Percentiles rank a stretch among this genome's conserved stretches.
These are phyloP conservation scores for Dendrolimus kikuchii DNA, from an alignment of 1,140 invertebrate genomes.

Conservation along the genomic window DNA sequence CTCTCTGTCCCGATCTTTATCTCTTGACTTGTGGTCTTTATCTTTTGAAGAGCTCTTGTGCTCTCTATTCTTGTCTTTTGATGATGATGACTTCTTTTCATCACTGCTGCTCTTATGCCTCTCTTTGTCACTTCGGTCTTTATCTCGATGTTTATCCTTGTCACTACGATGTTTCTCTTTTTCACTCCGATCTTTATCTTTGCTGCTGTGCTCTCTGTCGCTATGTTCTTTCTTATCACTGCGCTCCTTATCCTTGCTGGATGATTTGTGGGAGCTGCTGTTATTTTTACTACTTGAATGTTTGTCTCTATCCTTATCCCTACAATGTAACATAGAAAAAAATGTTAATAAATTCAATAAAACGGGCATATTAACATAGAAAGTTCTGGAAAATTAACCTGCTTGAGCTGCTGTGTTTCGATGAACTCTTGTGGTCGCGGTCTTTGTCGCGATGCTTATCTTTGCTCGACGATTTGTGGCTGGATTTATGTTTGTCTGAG, in stretches of 20 bases:
- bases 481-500: constrained; percentile 75
- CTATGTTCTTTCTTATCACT: constrained; percentile 46
- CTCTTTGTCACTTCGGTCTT: constrained; percentile 68
- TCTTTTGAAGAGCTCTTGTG: constrained; percentile 51
- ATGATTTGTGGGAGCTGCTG: constrained; percentile 77
- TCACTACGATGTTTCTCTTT: constrained; percentile 60
- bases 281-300: constrained; percentile 72
- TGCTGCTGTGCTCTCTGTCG: constrained; percentile 66
- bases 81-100: constrained; percentile 66
- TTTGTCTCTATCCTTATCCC: constrained; percentile 72
- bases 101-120: constrained; percentile 46
- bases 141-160: constrained; percentile 70
- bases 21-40: constrained; percentile 28
- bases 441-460: constrained; percentile 78
- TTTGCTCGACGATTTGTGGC: constrained; percentile 81
- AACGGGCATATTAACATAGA: constrained; percentile 18
- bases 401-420: constrained; percentile 64
- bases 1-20: constrained; percentile 73
- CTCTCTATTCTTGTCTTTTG: constrained; percentile 69
- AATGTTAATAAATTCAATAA: constrained; percentile 2
- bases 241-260: constrained; percentile 74
- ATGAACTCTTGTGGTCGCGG: constrained; percentile 74
- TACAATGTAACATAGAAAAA: constrained; percentile 17
- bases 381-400: constrained; percentile 63
- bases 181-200: constrained; percentile 69